These are phyloP conservation scores for Lordiphosa mommai DNA, from an alignment of 1,140 invertebrate species.

Conservation along the genomic window DNA sequence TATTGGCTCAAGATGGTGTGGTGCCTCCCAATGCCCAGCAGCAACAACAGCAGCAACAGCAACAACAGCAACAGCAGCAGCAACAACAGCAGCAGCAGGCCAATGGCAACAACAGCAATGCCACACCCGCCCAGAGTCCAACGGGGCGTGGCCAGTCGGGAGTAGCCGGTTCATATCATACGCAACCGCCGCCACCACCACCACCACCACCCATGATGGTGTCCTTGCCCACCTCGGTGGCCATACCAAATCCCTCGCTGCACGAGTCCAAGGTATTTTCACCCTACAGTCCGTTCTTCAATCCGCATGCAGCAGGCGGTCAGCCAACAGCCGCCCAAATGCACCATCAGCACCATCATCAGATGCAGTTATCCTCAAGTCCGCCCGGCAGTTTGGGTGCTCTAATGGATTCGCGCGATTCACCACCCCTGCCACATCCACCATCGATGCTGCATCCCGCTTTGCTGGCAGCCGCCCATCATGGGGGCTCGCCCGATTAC, in stretches of 20 bases:
- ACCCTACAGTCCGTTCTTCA: constrained; percentile 92
- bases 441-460: constrained; percentile 89
- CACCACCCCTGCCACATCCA: constrained; percentile 89
- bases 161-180: constrained; percentile 80
- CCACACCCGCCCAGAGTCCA: constrained; percentile 82
- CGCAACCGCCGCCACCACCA: constrained; percentile 85
- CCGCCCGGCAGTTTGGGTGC: constrained; percentile 82
- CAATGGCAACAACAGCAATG: constrained; percentile 50
- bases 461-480: constrained; percentile 88
- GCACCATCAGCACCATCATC: constrained; percentile 72
- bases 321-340: constrained; percentile 76
- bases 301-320: constrained; percentile 80
- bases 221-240: constrained; percentile 94
- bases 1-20: constrained; percentile 89
- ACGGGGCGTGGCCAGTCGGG: constrained; percentile 83
- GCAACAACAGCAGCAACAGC: constrained; percentile 33
- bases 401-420: constrained; percentile 87
- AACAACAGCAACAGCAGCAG: constrained; percentile 34
- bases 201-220: constrained; percentile 81
- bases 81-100: constrained; percentile 40
- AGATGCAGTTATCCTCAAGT: constrained; percentile 81
- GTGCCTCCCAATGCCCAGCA: constrained; percentile 81
- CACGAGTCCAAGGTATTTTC: constrained; percentile 97
- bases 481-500: constrained; percentile 88
- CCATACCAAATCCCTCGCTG: constrained; percentile 96